Conservation (phyloP, 2,113 vertebrate species). For the Chaenocephalus aceratus region DNA sequence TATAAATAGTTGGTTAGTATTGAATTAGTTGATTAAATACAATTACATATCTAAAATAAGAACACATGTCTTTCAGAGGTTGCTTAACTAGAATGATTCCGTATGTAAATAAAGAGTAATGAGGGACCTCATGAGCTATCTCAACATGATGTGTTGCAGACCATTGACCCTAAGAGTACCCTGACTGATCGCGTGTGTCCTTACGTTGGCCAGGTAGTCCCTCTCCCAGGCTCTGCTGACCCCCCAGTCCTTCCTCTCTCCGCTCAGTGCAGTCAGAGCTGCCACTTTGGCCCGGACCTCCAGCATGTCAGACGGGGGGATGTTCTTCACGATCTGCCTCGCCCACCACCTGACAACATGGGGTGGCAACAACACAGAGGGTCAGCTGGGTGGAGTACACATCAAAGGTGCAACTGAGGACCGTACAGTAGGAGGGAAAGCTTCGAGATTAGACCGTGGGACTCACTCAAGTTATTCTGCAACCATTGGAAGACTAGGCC, state of each 20-base stretch:
- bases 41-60: too few relatives aligned
- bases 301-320: constrained; percentile 91
- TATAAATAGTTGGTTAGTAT: too few relatives aligned
- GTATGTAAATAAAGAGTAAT: background rate
- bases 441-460: background rate
- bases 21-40: too few relatives aligned
- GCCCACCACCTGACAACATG: constrained; percentile 90
- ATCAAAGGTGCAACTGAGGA: constrained; percentile 25
- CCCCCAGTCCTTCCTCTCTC: constrained; percentile 89
- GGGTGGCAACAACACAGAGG: background rate
- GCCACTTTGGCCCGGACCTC: constrained; percentile 94
- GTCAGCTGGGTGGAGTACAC: constrained; percentile 5
- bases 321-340: constrained; percentile 91
- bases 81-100: background rate
- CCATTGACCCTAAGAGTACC: background rate
- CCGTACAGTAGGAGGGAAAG: constrained; percentile 15
- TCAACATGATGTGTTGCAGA: background rate
- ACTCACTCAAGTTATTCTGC: background rate
- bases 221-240: constrained; percentile 85
- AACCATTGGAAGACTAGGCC: background rate
- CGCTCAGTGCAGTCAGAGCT: constrained; percentile 84
- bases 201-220: constrained; percentile 91
- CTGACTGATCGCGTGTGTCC: constrained; percentile 40
- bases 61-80: background rate
- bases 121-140: background rate